Conservation (phyloP, 2,113 vertebrate genomes). For the Halichoeres trimaculatus region DNA sequence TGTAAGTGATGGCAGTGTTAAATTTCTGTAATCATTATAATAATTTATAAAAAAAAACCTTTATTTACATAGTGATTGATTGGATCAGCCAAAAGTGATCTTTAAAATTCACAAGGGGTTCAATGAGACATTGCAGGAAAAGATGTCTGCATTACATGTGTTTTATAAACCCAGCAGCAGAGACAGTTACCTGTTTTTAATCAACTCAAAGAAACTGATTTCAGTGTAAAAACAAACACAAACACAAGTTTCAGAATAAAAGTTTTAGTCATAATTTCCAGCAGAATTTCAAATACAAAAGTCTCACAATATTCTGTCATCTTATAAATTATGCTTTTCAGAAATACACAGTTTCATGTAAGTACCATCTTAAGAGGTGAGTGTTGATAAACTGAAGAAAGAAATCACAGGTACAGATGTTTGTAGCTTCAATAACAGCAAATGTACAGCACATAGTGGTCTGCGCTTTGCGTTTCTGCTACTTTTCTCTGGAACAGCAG, state of each 20-base stretch:
- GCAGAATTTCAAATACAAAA: slow-evolving; percentile 73
- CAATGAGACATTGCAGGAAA: no score
- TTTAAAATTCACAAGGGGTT: no score
- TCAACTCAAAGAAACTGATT: slow-evolving; percentile 27
- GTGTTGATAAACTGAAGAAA: slow-evolving; percentile 28
- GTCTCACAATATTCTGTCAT: slow-evolving; percentile 63
- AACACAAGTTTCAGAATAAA: slow-evolving; percentile 58
- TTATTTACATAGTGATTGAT: no score
- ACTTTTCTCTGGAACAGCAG: background rate
- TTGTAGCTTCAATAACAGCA: slow-evolving; percentile 71
- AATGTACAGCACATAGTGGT: slow-evolving; percentile 49
- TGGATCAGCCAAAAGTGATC: no score
- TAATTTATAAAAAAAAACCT: no score
- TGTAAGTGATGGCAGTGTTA: no score
- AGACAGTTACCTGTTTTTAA: slow-evolving; percentile 18
- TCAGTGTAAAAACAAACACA: slow-evolving; percentile 27
- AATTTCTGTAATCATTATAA: no score
- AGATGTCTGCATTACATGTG: no score
- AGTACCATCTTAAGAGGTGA: slow-evolving; percentile 31
- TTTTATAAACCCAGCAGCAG: slow-evolving; percentile 17
- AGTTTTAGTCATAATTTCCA: slow-evolving; percentile 69
- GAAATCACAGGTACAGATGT: slow-evolving; percentile 40
- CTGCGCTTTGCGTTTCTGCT: slow-evolving; percentile 19
- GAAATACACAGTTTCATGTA: slow-evolving; percentile 62
- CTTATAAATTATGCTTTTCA: slow-evolving; percentile 75